Evolutionary conservation across 2,797 vertebrate genomes (phyloP).

Genomic region (Picus viridis): DNA sequence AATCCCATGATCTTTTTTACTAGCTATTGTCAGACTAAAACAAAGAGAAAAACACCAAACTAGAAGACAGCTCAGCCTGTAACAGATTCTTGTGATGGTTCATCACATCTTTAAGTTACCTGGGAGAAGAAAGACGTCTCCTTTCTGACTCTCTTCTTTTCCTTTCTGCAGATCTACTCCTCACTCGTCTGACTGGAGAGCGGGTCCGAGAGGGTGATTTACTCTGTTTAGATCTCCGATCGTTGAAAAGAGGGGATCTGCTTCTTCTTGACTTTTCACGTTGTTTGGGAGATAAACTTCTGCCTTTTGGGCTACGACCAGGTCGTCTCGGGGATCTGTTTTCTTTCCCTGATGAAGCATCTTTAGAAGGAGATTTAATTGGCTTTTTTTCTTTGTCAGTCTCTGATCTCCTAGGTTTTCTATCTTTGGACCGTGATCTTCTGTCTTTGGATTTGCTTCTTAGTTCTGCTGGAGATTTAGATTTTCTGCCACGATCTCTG

Average conservation of each 20-base stretch:
- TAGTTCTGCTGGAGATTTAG: constrained; percentile 84
- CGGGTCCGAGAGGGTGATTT: constrained; percentile 88
- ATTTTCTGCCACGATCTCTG: constrained; percentile 85
- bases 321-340: constrained; percentile 92
- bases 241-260: constrained; percentile 82
- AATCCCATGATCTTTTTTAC: not conserved
- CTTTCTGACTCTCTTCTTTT: constrained; percentile 90
- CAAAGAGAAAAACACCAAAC: not conserved
- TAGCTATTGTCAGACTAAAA: not conserved
- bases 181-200: constrained; percentile 86
- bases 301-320: constrained; percentile 85
- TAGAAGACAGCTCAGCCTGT: accelerated
- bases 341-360: constrained; percentile 96
- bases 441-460: constrained; percentile 86
- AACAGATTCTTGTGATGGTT: not conserved
- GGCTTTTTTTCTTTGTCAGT: constrained; percentile 89
- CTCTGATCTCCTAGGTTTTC: constrained; percentile 81
- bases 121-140: constrained; percentile 88
- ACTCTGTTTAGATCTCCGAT: constrained; percentile 87
- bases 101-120: constrained; percentile 75
- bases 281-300: constrained; percentile 88
- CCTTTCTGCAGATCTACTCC: constrained; percentile 89
- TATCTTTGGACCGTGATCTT: constrained; percentile 82
- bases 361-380: constrained; percentile 95
- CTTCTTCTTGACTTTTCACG: constrained; percentile 83